Evolutionary conservation across 1,140 invertebrate species (phyloP), one percentile per base, ranked within the genome.

Genomic region (Cataglyphis hispanica): DNA sequence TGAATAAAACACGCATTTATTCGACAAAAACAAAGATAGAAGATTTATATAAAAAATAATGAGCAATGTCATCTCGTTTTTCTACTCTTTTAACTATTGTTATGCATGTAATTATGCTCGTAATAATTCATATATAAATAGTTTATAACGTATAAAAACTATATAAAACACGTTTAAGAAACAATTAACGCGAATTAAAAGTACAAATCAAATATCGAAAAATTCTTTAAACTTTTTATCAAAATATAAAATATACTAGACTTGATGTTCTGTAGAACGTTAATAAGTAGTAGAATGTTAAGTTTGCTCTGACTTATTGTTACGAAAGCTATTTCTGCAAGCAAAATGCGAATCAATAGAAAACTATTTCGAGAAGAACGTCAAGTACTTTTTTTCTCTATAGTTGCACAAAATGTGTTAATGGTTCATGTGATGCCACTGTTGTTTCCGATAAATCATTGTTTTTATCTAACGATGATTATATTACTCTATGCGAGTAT

Each of bases 321-420:
- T n/a, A 16, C 58, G 46, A n/a, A 22, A 50, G 16, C 19, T 50
- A 37, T 19, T 37, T 31, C 16, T 1, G 10, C 27, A 25, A 80
- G 19, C 50, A 25, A 69, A 31, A 34, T 25, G 16, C 19, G n/a
- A 85, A 60, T 74, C 70, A 34, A 76, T 43, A 16, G 19, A 40
- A 66, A 60, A 66, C 46, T 19, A 75, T 81, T 81, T 22, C 10
- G 25, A 70, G 16, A 19, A 22, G 6, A 37, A 70, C 63, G 25
- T 70, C 37, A 40, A 88, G 46, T 16, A 58, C 22, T 50, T 16
- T 83, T 50, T 70, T 22, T 8, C 27, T 75, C 56, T 25, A 53
- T 67, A 84, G n/a, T 76, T 70, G 16, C 56, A 46, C 69, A 74
- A 78, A 67, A 34, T 86, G 78, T n/a, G 46, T 88, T 83, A 58